phyloP scores from a whole-genome alignment of 2,888 invertebrate species.

The Cryptus viduatorius region DNA sequence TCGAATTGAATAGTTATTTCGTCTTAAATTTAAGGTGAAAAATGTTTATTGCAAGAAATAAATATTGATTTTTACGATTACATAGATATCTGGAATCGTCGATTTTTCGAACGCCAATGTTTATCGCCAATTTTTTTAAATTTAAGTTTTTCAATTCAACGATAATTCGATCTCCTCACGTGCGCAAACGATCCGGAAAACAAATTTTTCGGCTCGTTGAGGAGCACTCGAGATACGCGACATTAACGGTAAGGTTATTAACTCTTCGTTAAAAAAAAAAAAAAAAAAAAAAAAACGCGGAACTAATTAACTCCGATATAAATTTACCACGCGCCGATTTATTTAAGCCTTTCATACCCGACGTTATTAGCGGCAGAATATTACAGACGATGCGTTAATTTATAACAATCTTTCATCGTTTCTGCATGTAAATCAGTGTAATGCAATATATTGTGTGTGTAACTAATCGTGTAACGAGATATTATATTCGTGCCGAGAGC shows the following conservation, averaged over 20 bases:
- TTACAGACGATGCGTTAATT: constrained; percentile 25
- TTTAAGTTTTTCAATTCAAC: not conserved
- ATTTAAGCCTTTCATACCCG: constrained; percentile 31
- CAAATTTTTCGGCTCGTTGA: constrained; percentile 8
- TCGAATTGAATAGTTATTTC: too few relatives aligned
- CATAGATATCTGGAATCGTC: not conserved
- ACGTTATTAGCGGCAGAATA: constrained; percentile 11
- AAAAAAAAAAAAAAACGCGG: constrained; percentile 49
- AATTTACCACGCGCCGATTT: constrained; percentile 7
- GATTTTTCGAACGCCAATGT: constrained; percentile 6
- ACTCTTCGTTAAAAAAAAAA: constrained; percentile 55
- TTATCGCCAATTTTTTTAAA: constrained; percentile 10
- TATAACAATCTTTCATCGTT: constrained; percentile 1
- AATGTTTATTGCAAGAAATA: too few relatives aligned
- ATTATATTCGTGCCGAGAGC: constrained; percentile 49
- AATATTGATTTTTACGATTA: too few relatives aligned
- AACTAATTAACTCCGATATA: constrained; percentile 66
- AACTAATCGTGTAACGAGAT: constrained; percentile 60
- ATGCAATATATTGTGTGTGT: constrained; percentile 39
- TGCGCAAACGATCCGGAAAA: constrained; percentile 38
- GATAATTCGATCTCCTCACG: not conserved
- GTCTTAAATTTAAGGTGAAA: too few relatives aligned
- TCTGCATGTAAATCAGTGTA: constrained; percentile 27
- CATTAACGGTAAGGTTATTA: constrained; percentile 65
- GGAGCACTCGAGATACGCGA: constrained; percentile 46